Percentiles rank a stretch among this genome's conserved stretches.
Evolutionary conservation across 2,797 vertebrate genomes (phyloP).

Genomic region (Lacerta viridis): DNA sequence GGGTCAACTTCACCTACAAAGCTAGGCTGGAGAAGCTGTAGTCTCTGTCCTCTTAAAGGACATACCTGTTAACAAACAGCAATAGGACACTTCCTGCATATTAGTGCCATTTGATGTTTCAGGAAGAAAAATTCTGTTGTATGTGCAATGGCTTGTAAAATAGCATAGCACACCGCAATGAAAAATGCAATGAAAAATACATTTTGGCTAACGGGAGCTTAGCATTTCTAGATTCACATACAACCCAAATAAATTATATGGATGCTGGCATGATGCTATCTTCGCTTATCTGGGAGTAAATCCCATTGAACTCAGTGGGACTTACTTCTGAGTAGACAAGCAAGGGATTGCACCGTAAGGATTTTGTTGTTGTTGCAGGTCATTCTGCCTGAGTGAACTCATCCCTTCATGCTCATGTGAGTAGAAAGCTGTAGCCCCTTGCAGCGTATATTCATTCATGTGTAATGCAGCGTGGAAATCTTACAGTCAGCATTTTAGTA

Average conservation of each 20-base stretch:
- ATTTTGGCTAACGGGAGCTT: neutral
- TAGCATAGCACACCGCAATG: neutral
- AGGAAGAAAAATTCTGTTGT: neutral
- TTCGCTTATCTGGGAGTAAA: neutral
- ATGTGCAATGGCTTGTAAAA: neutral
- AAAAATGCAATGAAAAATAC: neutral
- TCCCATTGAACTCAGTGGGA: neutral
- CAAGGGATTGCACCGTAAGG: neutral
- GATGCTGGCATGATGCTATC: neutral
- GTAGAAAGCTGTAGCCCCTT: neutral
- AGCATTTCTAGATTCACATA: neutral
- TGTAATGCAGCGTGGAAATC: neutral
- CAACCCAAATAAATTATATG: neutral
- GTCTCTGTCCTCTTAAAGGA: too few species aligned
- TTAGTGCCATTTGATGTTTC: neutral
- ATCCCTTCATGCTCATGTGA: accelerated
- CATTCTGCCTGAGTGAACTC: neutral
- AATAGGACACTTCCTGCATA: neutral
- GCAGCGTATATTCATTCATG: accelerated
- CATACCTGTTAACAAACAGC: neutral
- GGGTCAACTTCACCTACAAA: too few species aligned
- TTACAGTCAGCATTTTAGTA: neutral
- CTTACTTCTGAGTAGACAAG: neutral
- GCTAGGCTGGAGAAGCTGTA: neutral
- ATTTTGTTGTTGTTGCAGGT: neutral